phyloP scores from a whole-genome alignment of 2,888 invertebrate species.

The Oscheius myriophilus region DNA sequence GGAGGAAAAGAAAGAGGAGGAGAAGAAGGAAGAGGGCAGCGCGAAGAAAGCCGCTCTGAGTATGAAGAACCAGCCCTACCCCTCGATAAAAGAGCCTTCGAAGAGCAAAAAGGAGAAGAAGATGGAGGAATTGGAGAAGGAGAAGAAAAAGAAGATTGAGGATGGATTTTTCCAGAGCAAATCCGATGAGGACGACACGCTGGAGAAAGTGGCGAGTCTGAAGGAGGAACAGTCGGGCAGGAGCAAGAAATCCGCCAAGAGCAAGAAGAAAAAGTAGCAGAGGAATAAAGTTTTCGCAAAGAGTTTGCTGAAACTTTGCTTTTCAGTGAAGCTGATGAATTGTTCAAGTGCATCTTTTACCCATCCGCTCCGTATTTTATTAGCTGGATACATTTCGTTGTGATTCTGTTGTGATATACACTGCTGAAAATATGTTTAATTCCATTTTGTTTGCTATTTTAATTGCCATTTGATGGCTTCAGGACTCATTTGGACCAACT shows the following conservation, averaged over 20 bases:
- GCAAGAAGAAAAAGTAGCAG: too few species aligned
- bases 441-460: too few species aligned
- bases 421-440: too few species aligned
- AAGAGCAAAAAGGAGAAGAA: constrained; percentile 13
- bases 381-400: too few species aligned
- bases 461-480: too few species aligned
- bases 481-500: too few species aligned
- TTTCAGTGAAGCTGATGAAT: too few species aligned
- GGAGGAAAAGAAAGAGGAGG: constrained; percentile 7
- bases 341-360: too few species aligned
- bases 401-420: too few species aligned
- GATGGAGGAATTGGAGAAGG: constrained; percentile 11
- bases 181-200: constrained; percentile 11
- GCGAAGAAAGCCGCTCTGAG: neutral
- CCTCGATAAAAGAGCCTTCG: constrained; percentile 3
- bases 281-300: too few species aligned
- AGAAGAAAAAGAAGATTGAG: constrained; percentile 9
- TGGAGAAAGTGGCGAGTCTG: constrained; percentile 15
- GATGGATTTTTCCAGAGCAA: constrained; percentile 15
- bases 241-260: constrained; percentile 8
- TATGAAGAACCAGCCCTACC: neutral
- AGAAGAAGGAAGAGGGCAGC: neutral
- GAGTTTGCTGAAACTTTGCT: too few species aligned
- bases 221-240: constrained; percentile 1
- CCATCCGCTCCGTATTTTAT: too few species aligned